Percentiles rank a stretch among this genome's conserved stretches.
Conservation (phyloP, 2,888 invertebrate species). For the Nemotelus pantherinus region DNA sequence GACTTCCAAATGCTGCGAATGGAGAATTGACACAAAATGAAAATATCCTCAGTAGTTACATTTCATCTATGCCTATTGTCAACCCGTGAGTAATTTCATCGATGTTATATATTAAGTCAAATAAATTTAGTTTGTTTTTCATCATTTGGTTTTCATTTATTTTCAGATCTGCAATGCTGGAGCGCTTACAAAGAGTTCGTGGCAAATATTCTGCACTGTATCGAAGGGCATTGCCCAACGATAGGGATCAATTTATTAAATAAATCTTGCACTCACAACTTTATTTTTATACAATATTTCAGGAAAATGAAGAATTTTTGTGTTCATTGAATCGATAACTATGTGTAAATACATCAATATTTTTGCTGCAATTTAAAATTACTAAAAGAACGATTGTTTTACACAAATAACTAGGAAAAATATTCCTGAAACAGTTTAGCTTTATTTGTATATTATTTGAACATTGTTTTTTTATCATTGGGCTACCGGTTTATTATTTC, state of each 20-base stretch:
- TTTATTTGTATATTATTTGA: no score
- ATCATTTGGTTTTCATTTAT: neutral
- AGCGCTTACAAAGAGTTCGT: conserved; percentile 27
- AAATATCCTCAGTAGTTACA: conserved; percentile 9
- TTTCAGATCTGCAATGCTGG: conserved; percentile 12
- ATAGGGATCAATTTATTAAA: conserved; percentile 21
- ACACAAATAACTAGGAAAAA: no score
- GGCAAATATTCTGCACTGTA: conserved; percentile 32
- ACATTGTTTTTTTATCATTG: no score
- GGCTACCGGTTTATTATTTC: no score
- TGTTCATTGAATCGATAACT: no score
- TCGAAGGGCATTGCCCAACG: conserved; percentile 8
- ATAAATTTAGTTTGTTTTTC: neutral
- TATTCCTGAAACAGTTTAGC: no score
- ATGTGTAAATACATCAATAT: no score
- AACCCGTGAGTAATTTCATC: conserved; percentile 26
- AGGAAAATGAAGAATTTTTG: no score
- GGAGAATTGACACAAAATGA: neutral
- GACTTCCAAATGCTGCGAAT: neutral
- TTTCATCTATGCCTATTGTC: conserved; percentile 25
- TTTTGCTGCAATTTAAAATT: no score
- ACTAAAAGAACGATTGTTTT: no score
- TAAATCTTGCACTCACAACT: neutral
- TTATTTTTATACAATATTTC: neutral
- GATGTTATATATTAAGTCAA: neutral